Evolutionary conservation across 2,113 vertebrate genomes (phyloP).

Genomic region (Ranitomeya imitator): DNA sequence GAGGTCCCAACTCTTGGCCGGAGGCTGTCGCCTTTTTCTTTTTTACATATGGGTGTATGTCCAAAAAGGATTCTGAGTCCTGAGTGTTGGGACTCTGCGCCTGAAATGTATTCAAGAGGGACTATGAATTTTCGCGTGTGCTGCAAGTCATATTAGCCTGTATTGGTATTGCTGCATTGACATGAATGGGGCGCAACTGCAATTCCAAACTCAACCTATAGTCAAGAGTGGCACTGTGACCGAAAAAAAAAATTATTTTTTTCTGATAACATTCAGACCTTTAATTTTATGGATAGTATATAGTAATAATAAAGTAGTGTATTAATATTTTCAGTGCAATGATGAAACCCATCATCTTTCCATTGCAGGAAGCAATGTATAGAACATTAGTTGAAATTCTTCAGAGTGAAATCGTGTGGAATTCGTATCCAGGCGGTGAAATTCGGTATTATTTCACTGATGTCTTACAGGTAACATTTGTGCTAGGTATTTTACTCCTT

Average conservation of each 20-base stretch:
- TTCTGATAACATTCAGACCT: not conserved
- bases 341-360: not conserved
- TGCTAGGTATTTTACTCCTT: not conserved
- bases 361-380: conserved; percentile 2
- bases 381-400: not conserved
- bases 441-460: not conserved
- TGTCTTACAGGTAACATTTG: conserved; percentile 20
- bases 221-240: not conserved
- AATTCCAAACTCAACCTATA: not conserved
- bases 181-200: not conserved
- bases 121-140: too few species aligned
- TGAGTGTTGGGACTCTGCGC: too few species aligned
- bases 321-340: not conserved
- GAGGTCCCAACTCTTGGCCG: too few species aligned
- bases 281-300: not conserved
- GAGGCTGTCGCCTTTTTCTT: too few species aligned
- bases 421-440: not conserved
- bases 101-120: too few species aligned
- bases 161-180: not conserved
- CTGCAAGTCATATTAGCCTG: too few species aligned
- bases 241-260: not conserved
- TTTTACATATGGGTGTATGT: too few species aligned
- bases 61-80: too few species aligned
- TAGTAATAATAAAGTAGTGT: not conserved
- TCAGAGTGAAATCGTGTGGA: conserved; percentile 26